Conservation (phyloP, 64 coral and sea anemone genomes). For the Porites australiensis region DNA sequence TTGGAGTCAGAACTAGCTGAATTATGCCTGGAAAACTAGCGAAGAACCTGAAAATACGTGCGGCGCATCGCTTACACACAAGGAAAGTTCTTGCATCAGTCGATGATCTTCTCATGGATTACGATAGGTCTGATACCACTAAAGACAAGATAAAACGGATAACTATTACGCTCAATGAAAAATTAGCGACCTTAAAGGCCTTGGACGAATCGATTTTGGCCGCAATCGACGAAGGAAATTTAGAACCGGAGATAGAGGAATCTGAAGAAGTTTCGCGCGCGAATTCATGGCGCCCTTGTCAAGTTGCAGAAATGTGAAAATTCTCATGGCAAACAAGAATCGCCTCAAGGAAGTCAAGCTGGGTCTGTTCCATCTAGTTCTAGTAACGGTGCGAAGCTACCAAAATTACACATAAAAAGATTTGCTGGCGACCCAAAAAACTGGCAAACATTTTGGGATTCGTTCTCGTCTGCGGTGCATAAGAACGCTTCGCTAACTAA, state of each 20-base stretch:
- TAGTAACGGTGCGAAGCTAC: background rate
- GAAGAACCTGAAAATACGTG: background rate
- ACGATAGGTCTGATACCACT: background rate
- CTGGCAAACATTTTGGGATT: background rate
- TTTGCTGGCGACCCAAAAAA: background rate
- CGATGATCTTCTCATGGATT: background rate
- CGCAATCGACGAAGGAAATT: background rate
- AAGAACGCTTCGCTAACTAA: too few relatives aligned
- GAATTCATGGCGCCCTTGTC: background rate
- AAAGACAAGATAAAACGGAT: background rate
- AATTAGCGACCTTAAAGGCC: background rate
- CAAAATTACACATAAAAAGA: background rate
- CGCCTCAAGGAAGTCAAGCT: background rate
- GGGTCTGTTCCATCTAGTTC: background rate
- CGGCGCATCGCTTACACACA: background rate
- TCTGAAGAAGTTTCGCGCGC: background rate
- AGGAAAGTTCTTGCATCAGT: background rate
- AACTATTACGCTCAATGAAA: background rate
- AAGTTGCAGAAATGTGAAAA: background rate
- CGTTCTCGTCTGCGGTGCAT: too few relatives aligned
- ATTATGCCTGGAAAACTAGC: background rate
- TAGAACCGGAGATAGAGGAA: background rate
- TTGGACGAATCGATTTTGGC: background rate
- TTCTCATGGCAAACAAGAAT: background rate
- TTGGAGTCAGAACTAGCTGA: background rate